Evolutionary conservation across 2,888 invertebrate genomes (phyloP).

Genomic region (Phymatocera aterrima): DNA sequence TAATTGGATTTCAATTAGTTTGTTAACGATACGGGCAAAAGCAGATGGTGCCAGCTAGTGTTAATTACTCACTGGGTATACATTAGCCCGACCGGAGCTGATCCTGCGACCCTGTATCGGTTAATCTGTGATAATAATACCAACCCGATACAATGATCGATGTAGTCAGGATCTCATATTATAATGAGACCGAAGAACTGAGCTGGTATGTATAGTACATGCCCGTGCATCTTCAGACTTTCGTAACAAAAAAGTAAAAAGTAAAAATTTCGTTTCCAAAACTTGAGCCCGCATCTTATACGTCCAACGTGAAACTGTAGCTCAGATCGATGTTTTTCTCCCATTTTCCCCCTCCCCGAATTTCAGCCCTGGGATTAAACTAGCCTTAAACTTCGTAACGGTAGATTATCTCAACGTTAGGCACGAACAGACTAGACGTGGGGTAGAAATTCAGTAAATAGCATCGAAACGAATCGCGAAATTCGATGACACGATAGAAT

Average conservation of each 20-base stretch:
- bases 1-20: slow-evolving; percentile 71
- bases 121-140: slow-evolving; percentile 28
- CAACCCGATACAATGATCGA: slow-evolving; percentile 11
- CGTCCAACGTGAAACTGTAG: no score
- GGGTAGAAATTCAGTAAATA: not conserved
- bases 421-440: not conserved
- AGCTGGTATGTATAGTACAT: no score
- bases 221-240: no score
- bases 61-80: slow-evolving; percentile 34
- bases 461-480: slow-evolving; percentile 35
- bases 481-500: slow-evolving; percentile 43
- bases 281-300: no score
- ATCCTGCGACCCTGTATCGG: slow-evolving; percentile 19
- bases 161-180: not conserved
- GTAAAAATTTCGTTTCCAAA: no score
- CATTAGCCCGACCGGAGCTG: not conserved
- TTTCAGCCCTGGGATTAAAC: no score
- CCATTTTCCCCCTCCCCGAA: no score
- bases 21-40: slow-evolving; percentile 59
- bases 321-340: no score
- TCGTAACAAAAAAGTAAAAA: no score
- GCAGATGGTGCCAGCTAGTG: slow-evolving; percentile 31
- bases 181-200: not conserved
- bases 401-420: slow-evolving; percentile 19
- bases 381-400: slow-evolving; percentile 17